Evolutionary conservation across 1,140 invertebrate genomes (phyloP), one percentile per base, ranked within the genome.

Genomic region (Zophobas morio): DNA sequence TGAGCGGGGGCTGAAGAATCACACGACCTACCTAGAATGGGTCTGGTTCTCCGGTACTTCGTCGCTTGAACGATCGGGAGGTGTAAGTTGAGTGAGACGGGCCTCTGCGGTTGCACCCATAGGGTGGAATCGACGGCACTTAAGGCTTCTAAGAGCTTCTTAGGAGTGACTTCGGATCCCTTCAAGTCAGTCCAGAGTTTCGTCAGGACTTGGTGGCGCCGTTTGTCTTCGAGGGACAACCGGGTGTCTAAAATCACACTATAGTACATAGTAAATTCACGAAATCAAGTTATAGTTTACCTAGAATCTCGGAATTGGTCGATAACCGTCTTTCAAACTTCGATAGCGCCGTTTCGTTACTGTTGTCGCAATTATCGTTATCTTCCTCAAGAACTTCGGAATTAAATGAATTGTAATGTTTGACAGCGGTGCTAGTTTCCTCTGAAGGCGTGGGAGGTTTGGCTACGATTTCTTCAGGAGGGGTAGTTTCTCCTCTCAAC

Each of bases 71-170:
- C 85, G 20, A 89, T 83, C 0, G 91, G 90, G 83, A 92, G 87
- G 78, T 89, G 90, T 63, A 92, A 87, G 85, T 92, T 91, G 1
- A 93, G 87, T 0, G 92, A 92, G n/a, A 89, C 88, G 0, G 91
- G 92, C 53, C 92, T 87, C 40, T 90, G 85, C 0, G 91, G 89
- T 3, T 91, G 88, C 20, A 91, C 89, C 90, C 91, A 92, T 49
- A 91, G 81, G 5, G 90, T 87, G 0, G 90, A 89, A 79, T 92
- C 91, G 6, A 92, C 89, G 0, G 88, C 87, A n/a, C 88, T 88
- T 47, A 91, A 82, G 3, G 90, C 89, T 39, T 89, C 87, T 2
- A 90, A 86, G 53, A 91, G 81, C 80, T 88, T 88, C 33, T 88
- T 89, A 6, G 90, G 90, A 3, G 89, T 90, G 36, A 90, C 89